A percentile compares a stretch with the other conserved stretches of the same genome.
Conservation (phyloP, 2,797 vertebrate genomes). For the Falco rusticolus region DNA sequence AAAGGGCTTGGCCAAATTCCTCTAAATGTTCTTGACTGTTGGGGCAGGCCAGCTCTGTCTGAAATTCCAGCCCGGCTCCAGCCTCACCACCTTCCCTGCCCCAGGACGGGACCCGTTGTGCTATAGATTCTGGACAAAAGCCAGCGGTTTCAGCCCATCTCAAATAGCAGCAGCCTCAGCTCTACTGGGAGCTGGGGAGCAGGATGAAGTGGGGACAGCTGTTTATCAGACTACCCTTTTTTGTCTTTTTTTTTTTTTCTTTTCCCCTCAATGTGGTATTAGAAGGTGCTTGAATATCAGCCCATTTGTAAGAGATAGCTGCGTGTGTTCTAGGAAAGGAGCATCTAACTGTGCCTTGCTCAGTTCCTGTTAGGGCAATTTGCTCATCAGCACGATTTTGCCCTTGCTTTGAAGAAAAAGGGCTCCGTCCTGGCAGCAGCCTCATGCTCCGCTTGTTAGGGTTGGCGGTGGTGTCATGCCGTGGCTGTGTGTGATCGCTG, state of each 20-base stretch:
- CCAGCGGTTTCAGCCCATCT: constrained; percentile 33
- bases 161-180: constrained; percentile 52
- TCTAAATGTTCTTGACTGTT: constrained; percentile 40
- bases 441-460: not conserved
- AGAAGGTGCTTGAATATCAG: not conserved
- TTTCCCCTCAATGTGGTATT: not conserved
- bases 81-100: constrained; percentile 25
- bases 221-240: not conserved
- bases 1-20: constrained; percentile 27
- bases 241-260: not conserved
- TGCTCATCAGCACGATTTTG: not conserved
- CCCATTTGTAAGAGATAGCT: not conserved
- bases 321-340: not conserved
- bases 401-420: not conserved
- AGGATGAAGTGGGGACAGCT: constrained; percentile 4
- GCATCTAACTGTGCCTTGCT: accelerated
- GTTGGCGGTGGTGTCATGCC: not conserved
- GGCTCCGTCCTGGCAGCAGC: not conserved
- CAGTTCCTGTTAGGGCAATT: not conserved
- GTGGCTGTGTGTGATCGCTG: not conserved
- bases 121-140: constrained; percentile 55
- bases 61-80: constrained; percentile 49
- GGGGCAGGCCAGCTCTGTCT: constrained; percentile 8
- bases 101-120: not conserved
- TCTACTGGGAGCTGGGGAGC: not conserved